Percentiles rank a stretch among this genome's conserved stretches.
Evolutionary conservation across 2,888 invertebrate species (phyloP).

Genomic region (Pseudolycoriella hygida): DNA sequence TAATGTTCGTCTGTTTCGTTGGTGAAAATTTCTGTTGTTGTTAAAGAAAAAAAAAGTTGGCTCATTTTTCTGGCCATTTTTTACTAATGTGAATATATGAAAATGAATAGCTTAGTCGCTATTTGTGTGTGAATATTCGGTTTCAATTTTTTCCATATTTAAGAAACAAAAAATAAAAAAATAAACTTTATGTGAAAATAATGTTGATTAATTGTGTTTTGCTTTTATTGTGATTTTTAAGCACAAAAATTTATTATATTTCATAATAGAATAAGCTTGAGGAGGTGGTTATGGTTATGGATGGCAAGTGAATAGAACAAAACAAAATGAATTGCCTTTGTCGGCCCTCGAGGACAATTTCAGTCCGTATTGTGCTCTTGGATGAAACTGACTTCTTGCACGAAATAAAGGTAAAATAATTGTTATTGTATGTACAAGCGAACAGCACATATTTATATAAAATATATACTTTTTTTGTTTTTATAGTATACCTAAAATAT

Average conservation of each 20-base stretch:
- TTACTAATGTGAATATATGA: neutral
- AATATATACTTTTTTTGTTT: too few relatives aligned
- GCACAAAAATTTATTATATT: neutral
- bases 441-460: too few relatives aligned
- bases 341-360: constrained; percentile 29
- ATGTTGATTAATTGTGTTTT: neutral
- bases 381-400: constrained; percentile 81
- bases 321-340: constrained; percentile 27
- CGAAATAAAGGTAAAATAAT: constrained; percentile 56
- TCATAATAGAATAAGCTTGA: constrained; percentile 1
- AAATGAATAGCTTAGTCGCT: neutral
- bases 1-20: too few relatives aligned
- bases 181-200: neutral
- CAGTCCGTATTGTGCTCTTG: constrained; percentile 63
- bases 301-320: neutral
- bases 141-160: neutral
- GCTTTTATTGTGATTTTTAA: neutral
- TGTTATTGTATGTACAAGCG: neutral
- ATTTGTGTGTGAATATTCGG: neutral
- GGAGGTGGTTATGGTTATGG: neutral
- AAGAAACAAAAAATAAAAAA: neutral
- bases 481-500: too few relatives aligned
- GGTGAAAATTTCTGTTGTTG: too few relatives aligned
- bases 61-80: too few relatives aligned
- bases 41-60: neutral